Evolutionary conservation across 2,113 vertebrate genomes (phyloP).

Genomic region (Indicator indicator): DNA sequence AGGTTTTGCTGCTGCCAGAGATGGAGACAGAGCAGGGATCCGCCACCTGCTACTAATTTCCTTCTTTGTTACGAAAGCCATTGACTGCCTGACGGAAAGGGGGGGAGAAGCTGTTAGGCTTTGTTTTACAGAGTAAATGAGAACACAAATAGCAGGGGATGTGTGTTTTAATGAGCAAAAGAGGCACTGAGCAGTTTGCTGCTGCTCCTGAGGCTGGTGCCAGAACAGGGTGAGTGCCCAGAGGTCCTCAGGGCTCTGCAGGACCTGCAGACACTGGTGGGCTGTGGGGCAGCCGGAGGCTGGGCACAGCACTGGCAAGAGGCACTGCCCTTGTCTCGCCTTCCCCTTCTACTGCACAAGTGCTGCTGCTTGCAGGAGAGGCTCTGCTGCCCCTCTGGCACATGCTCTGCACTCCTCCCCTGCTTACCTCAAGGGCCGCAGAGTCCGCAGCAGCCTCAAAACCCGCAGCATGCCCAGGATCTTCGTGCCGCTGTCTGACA

Average conservation of each 20-base stretch:
- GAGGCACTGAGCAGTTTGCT: slow-evolving; percentile 49
- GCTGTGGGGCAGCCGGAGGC: neutral
- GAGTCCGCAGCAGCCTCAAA: slow-evolving; percentile 90
- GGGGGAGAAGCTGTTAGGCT: slow-evolving; percentile 48
- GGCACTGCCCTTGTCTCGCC: fast-evolving
- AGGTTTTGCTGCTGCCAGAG: neutral
- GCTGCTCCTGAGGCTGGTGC: neutral
- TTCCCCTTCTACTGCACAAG: neutral
- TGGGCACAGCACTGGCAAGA: neutral
- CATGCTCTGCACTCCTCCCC: neutral
- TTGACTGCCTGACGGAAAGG: slow-evolving; percentile 52
- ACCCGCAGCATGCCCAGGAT: slow-evolving; percentile 97
- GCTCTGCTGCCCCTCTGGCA: neutral
- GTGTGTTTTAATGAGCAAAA: slow-evolving; percentile 51
- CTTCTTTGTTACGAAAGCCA: slow-evolving; percentile 40
- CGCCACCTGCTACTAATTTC: slow-evolving; percentile 66
- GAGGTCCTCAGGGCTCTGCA: fast-evolving
- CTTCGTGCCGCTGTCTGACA: slow-evolving; percentile 93
- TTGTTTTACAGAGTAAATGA: slow-evolving; percentile 55
- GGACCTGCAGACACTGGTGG: neutral
- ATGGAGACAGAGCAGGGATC: neutral
- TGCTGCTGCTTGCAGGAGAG: neutral
- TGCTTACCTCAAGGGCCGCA: slow-evolving; percentile 89
- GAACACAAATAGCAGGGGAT: slow-evolving; percentile 58
- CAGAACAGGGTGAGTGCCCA: neutral